Evolutionary conservation across 2,113 vertebrate genomes (phyloP).

Genomic region (Myrmecophaga tridactyla): DNA sequence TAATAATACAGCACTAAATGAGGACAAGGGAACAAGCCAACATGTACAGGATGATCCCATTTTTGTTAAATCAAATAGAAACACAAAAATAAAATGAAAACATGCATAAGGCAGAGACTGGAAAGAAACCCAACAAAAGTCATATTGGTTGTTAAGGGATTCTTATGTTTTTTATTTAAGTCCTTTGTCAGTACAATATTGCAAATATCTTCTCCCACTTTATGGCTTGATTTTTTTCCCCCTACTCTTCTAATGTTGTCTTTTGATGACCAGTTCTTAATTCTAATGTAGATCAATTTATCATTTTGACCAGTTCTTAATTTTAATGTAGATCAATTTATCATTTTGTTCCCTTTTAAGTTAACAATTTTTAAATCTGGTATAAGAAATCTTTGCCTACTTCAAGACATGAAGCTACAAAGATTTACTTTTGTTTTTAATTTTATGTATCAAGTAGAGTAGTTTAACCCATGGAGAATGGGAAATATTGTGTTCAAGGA

Average conservation of each 20-base stretch:
- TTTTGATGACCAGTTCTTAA: background rate
- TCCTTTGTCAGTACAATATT: background rate
- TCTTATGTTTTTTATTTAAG: background rate
- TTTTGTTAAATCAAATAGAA: slow-evolving; percentile 7
- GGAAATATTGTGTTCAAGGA: background rate
- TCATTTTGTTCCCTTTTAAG: slow-evolving; percentile 17
- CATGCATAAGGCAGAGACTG: background rate
- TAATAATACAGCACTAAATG: background rate
- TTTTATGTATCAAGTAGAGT: background rate
- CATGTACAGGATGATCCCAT: background rate
- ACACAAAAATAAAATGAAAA: background rate
- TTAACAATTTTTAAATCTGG: background rate
- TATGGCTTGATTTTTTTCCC: background rate
- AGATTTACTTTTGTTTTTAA: slow-evolving; percentile 17
- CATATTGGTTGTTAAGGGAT: background rate
- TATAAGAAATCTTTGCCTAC: background rate
- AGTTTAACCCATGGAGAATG: background rate
- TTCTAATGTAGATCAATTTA: background rate
- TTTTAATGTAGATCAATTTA: background rate
- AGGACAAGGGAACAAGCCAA: background rate
- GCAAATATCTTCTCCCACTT: background rate
- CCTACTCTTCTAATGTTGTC: background rate
- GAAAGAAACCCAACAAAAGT: background rate
- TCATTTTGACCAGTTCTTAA: background rate
- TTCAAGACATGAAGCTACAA: background rate